Base-by-base conservation (phyloP, 2,888 invertebrate species). In the Cerceris ruficornis region DNA sequence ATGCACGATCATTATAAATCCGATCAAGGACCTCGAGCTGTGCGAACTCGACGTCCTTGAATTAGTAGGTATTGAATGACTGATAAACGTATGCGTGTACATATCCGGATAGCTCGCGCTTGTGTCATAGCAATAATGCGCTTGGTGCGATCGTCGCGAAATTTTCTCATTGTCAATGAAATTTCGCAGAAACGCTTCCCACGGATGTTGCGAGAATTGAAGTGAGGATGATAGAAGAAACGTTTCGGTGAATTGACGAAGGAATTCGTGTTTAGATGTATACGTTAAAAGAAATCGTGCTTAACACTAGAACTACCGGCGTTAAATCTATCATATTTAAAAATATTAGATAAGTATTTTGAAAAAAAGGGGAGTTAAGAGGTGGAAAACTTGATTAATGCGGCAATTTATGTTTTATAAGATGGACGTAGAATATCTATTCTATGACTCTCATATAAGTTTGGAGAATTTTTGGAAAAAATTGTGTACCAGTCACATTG, bases 31-130 rank as follows among this genome's bases (percentile, higher is more conserved):
- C 62, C 67, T 50, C 67, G 50, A 55, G 75, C 67, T 70, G 13
- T 46, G 43, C 64, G 58, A 70, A 77, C 75, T 42, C 67, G 64
- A 67, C 75, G 70, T 52, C 77, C 77, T 77, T 77, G 70, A 70
- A 77, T 67, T 67, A 67, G 62, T 69, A 62, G 69, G 59, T 77
- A 71, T 75, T 77, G 75, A 59, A 75, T 75, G 70, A 70, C 59
- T 75, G 77, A 70, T 62, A 67, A 77, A 74, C 64, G 67, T 68
- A 75, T 43, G 46, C 43, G 41, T 46, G 50, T 54, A 17, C 14
- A 39, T 65, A 60, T 73, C 75, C 75, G 61, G 75, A 77, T 77
- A 43, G 69, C 14, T 62, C 61, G 46, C 46, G 76, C 54, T 77
- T 74, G 60, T 65, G 74, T 65, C 74, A 69, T 64, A 74, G 76